Evolutionary conservation across 2,113 vertebrate genomes (phyloP).

Genomic region (Podarcis cretensis): DNA sequence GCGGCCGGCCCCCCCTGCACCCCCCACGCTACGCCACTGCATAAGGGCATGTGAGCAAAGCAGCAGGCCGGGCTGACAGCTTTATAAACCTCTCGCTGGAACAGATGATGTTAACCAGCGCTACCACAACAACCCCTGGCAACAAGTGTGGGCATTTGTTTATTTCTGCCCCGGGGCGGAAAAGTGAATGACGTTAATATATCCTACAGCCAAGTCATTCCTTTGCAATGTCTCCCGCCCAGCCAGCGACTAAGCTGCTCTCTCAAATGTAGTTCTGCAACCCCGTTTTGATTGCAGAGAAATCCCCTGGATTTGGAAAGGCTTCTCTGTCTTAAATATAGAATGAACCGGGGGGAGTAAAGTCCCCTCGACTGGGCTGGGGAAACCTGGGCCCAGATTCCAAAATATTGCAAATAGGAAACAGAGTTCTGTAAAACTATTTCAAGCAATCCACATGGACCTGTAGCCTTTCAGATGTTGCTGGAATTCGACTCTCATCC

Average conservation of each 20-base stretch:
- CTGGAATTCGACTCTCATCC: no score
- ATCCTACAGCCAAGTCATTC: neutral
- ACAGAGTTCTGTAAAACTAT: no score
- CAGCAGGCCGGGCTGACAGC: accelerated
- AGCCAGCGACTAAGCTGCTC: neutral
- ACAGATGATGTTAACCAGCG: neutral
- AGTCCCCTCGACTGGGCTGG: neutral
- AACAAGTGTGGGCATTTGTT: accelerated
- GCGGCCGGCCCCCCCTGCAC: no score
- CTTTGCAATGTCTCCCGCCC: neutral
- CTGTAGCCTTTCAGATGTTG: no score
- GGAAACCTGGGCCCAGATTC: neutral
- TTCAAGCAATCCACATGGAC: no score
- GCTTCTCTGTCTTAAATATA: neutral
- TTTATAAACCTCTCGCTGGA: neutral
- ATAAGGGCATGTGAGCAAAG: accelerated
- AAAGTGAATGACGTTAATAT: neutral
- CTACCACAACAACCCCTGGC: neutral
- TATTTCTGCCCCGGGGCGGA: neutral
- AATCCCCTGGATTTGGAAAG: neutral
- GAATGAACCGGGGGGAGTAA: neutral
- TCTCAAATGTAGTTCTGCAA: neutral
- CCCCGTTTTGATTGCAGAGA: neutral
- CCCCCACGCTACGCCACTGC: no score
- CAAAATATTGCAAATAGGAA: no score